Conservation (phyloP, 2,888 invertebrate species). For the Bedellia somnulentella region DNA sequence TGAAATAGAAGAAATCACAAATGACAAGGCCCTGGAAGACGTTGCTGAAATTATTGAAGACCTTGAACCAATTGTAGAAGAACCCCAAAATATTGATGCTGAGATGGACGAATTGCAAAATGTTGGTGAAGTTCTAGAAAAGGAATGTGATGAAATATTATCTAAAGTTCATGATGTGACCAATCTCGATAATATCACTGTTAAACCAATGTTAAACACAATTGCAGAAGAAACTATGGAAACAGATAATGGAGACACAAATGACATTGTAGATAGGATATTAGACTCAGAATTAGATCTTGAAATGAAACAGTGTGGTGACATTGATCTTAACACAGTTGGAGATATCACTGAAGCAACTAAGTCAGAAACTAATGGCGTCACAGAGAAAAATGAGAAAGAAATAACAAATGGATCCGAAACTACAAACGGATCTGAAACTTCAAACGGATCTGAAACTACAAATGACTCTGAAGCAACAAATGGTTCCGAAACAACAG, state of each 20-base stretch:
- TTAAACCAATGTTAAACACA: slow-evolving; percentile 34
- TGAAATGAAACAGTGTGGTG: slow-evolving; percentile 27
- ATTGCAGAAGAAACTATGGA: slow-evolving; percentile 40
- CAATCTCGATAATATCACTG: slow-evolving; percentile 35
- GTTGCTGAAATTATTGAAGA: slow-evolving; percentile 29
- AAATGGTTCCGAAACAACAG: background rate
- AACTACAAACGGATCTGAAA: too few species aligned
- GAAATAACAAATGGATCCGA: background rate
- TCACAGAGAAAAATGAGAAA: background rate
- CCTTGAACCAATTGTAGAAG: slow-evolving; percentile 36
- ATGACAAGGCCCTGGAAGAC: slow-evolving; percentile 24
- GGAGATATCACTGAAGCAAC: slow-evolving; percentile 7
- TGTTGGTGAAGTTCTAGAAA: slow-evolving; percentile 42
- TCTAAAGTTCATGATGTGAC: slow-evolving; percentile 50
- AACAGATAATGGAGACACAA: slow-evolving; percentile 33
- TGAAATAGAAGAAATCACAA: slow-evolving; percentile 33
- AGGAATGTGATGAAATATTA: slow-evolving; percentile 50
- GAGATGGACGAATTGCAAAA: slow-evolving; percentile 41
- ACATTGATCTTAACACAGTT: slow-evolving; percentile 14
- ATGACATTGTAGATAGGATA: slow-evolving; percentile 42
- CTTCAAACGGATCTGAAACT: too few species aligned
- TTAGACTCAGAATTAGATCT: slow-evolving; percentile 39
- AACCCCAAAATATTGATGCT: slow-evolving; percentile 21
- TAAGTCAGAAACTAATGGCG: background rate
- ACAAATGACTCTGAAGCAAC: background rate